phyloP scores from a whole-genome alignment of 2,797 vertebrate species.

The Enteromius mattozi region DNA sequence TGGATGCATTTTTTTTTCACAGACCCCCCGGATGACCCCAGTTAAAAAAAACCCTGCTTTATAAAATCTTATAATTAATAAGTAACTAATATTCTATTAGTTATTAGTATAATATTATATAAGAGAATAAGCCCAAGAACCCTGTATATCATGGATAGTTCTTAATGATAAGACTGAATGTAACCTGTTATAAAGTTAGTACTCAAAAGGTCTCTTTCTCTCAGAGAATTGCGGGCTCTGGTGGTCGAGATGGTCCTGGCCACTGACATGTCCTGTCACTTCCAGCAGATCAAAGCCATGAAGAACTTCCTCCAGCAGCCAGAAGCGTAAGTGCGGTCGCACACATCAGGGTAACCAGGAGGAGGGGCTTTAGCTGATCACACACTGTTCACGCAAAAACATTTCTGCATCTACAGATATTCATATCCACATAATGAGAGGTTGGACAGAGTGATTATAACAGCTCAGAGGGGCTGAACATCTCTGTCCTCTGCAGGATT shows the following conservation, averaged over 20 bases:
- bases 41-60: background rate
- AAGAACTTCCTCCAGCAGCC: constrained; percentile 91
- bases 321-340: constrained; percentile 85
- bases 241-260: constrained; percentile 98
- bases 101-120: background rate
- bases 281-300: constrained; percentile 98
- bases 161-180: background rate
- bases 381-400: constrained; percentile 27
- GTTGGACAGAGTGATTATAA: constrained; percentile 29
- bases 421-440: constrained; percentile 38
- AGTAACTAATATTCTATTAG: background rate
- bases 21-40: background rate
- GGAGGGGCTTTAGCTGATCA: constrained; percentile 12
- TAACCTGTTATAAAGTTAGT: background rate
- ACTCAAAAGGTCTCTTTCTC: background rate
- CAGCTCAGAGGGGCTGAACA: constrained; percentile 42
- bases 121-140: background rate
- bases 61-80: background rate
- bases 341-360: constrained; percentile 17
- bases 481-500: constrained; percentile 80
- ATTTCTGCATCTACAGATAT: constrained; percentile 41
- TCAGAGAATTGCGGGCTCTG: constrained; percentile 88
- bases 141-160: background rate
- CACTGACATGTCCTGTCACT: constrained; percentile 98
- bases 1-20: background rate